Evolutionary conservation across 2,888 invertebrate genomes (phyloP).

Genomic region (Pasiphila rectangulata): DNA sequence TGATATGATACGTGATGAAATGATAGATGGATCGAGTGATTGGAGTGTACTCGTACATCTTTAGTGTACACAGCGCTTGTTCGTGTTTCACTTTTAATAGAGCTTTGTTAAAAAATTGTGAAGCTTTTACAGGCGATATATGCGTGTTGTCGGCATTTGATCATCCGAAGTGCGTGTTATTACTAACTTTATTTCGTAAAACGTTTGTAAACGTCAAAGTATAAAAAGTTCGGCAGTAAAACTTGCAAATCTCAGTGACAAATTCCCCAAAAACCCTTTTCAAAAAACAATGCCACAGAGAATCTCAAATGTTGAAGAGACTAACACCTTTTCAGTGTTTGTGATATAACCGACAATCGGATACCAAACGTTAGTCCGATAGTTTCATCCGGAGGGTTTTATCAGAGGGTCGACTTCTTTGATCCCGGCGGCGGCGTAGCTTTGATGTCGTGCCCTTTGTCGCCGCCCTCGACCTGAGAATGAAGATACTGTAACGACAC

Average conservation of each 20-base stretch:
- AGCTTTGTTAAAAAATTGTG: background rate
- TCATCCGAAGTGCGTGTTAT: too few species aligned
- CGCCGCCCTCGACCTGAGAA: slow-evolving; percentile 54
- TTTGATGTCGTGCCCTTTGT: slow-evolving; percentile 69
- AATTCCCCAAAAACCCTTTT: slow-evolving; percentile 12
- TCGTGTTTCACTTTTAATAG: background rate
- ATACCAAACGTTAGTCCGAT: slow-evolving; percentile 62
- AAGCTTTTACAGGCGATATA: background rate
- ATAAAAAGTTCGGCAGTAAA: background rate
- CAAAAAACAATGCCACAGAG: slow-evolving; percentile 34
- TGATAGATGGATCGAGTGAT: slow-evolving; percentile 2
- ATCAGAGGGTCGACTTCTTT: slow-evolving; percentile 58
- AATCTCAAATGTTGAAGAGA: slow-evolving; percentile 38
- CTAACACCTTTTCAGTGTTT: slow-evolving; percentile 55
- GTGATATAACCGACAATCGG: slow-evolving; percentile 67
- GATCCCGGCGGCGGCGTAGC: slow-evolving; percentile 54
- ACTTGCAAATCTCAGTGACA: slow-evolving; percentile 4
- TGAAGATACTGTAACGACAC: slow-evolving; percentile 56
- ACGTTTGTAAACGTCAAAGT: too few species aligned
- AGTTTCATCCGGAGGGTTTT: slow-evolving; percentile 60
- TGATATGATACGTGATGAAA: slow-evolving; percentile 16
- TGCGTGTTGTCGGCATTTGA: too few species aligned
- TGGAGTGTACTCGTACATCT: too few species aligned
- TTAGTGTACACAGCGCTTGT: background rate
- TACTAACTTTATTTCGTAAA: too few species aligned